These are phyloP conservation scores for Tribolium madens DNA, from an alignment of 1,140 invertebrate species.

Conservation along the genomic window DNA sequence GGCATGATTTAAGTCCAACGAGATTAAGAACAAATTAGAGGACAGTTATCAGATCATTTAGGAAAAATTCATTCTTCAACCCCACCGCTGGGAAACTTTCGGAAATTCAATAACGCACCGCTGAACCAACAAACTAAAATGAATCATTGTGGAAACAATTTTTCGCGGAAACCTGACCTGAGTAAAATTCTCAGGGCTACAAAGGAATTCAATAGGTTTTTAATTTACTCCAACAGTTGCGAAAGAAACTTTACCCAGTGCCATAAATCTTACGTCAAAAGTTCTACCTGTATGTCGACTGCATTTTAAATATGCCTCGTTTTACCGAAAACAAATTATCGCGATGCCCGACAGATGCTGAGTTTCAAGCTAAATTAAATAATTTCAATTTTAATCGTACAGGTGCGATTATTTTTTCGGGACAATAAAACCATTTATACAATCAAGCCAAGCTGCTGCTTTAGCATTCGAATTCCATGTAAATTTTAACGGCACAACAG, in stretches of 20 bases:
- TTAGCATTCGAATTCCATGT: conserved; percentile 34
- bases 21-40: conserved; percentile 30
- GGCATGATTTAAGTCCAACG: conserved; percentile 23
- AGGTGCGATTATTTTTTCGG: background rate
- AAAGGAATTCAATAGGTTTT: conserved; percentile 51
- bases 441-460: conserved; percentile 22
- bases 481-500: conserved; percentile 38
- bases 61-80: conserved; percentile 13
- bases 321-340: conserved; percentile 8
- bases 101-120: conserved; percentile 37
- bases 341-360: background rate
- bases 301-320: conserved; percentile 49
- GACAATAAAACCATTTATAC: background rate
- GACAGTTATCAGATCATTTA: conserved; percentile 34
- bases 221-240: conserved; percentile 50
- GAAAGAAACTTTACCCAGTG: conserved; percentile 41
- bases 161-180: conserved; percentile 42
- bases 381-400: conserved; percentile 3
- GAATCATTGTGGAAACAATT: conserved; percentile 46
- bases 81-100: conserved; percentile 26
- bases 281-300: conserved; percentile 48
- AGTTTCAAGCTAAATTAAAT: background rate
- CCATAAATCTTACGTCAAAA: conserved; percentile 52
- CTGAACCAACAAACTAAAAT: conserved; percentile 42
- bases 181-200: conserved; percentile 43